Percentiles rank a stretch among this genome's conserved stretches.
Conservation (phyloP, 2,797 vertebrate species). For the Lepilemur ruficaudatus region DNA sequence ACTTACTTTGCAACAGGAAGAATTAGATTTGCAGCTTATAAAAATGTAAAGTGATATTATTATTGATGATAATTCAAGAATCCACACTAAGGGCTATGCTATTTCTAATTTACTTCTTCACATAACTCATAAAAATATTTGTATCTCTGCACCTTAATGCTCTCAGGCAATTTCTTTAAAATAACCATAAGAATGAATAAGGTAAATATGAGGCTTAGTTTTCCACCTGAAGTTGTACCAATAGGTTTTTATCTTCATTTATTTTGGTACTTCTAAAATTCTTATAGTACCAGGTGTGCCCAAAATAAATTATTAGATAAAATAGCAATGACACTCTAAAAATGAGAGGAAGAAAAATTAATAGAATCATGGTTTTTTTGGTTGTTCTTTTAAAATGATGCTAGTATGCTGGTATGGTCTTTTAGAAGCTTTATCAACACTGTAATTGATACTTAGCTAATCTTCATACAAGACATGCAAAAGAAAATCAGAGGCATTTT, state of each 20-base stretch:
- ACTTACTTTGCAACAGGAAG: background rate
- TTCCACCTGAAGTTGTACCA: background rate
- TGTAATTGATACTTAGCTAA: background rate
- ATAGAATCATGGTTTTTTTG: background rate
- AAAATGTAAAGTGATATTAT: slow-evolving; percentile 52
- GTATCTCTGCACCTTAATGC: background rate
- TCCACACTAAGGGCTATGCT: slow-evolving; percentile 31
- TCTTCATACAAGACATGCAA: background rate
- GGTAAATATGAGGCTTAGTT: background rate
- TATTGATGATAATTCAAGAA: slow-evolving; percentile 39
- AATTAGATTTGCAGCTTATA: slow-evolving; percentile 54
- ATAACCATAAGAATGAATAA: background rate
- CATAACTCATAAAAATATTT: background rate
- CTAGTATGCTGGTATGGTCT: background rate
- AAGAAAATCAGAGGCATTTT: background rate
- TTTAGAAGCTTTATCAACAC: slow-evolving; percentile 31
- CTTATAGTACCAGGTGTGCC: background rate
- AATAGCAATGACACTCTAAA: background rate
- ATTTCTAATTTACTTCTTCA: slow-evolving; percentile 44
- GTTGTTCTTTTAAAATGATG: background rate
- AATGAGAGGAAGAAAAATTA: background rate
- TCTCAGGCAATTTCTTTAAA: background rate
- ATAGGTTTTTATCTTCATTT: background rate
- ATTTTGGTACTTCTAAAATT: slow-evolving; percentile 1
- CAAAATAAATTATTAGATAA: slow-evolving; percentile 36